These are phyloP conservation scores for Protonemura montana DNA, from an alignment of 2,888 invertebrate species.

Conservation along the genomic window DNA sequence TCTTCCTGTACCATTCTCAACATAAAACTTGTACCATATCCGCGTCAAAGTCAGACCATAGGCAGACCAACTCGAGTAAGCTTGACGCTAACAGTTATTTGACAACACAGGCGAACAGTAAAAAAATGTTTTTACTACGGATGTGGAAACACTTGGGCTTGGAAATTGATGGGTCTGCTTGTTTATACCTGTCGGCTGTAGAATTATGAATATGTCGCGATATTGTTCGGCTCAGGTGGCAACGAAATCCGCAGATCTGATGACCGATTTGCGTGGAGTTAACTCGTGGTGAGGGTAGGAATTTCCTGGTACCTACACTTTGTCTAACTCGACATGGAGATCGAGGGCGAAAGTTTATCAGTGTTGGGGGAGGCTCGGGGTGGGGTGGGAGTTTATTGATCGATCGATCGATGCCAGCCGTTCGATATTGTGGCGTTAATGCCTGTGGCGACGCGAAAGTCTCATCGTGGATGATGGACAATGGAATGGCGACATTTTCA, in stretches of 20 bases:
- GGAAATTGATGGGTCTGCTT: background rate
- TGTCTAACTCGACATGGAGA: background rate
- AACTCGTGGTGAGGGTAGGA: background rate
- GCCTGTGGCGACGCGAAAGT: background rate
- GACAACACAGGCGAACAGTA: background rate
- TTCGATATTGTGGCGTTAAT: background rate
- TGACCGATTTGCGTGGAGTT: background rate
- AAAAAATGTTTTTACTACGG: background rate
- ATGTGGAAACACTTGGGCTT: background rate
- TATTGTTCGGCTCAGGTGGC: background rate
- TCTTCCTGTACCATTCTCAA: slow-evolving; percentile 43
- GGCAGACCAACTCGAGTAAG: background rate
- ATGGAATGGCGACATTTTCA: background rate
- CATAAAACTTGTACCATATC: slow-evolving; percentile 35
- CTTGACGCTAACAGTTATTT: background rate
- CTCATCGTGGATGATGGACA: background rate
- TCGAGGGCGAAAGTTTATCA: background rate
- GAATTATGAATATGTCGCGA: background rate
- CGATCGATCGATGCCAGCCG: background rate
- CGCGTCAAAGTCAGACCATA: slow-evolving; percentile 26
- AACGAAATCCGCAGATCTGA: background rate
- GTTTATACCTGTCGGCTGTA: background rate
- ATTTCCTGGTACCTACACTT: background rate
- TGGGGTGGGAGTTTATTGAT: background rate
- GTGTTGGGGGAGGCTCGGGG: background rate